Evolutionary conservation across 2,797 vertebrate genomes (phyloP), one percentile per base, ranked within the genome.

Genomic region (Diplodus sargus): DNA sequence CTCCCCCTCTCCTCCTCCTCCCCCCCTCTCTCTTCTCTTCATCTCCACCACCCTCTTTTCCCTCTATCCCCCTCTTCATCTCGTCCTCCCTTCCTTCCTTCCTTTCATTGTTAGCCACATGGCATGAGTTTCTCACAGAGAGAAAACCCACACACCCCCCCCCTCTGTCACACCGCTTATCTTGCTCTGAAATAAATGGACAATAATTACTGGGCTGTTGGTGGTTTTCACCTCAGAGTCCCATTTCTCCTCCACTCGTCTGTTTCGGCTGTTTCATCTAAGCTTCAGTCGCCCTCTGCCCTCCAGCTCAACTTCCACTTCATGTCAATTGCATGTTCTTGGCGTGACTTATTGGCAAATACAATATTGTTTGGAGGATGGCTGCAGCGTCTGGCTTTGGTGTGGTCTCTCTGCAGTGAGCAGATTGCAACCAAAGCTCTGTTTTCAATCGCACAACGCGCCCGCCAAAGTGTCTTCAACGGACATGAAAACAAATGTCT

Each of bases 121-220:
- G 53, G 77, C 79, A 62, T 68, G 58, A 15, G 81, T 67, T 85
- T 85, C 81, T 85, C 81, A 18, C 62, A 64, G 39, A 70, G 79
- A 76, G 79, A 86, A 82, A 82, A 78, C 77, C 74, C 28, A 79
- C 81, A 78, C n/a, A n/a, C 4, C 25, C 4, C 28, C 28, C 28
- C 69, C 77, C 59, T 56, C 68, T 74, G 52, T 66, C 69, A 58
- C 67, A 59, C 60, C 18, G 23, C 80, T 85, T 86, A 84, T 83
- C 84, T 84, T 84, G 63, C 70, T 77, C 82, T 85, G 70, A 87
- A 83, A 89, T 85, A 79, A 89, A 89, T 69, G 61, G 71, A 65
- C 80, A 67, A 56, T 81, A 92, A 90, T 89, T 85, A 77, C 61
- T n/a, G 45, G 52, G 74, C 69, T 79, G 75, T 82, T 74, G 68